Percentiles rank a stretch among this genome's conserved stretches.
Conservation (phyloP, 2,797 vertebrate species). For the Malacoctenus gilli region DNA sequence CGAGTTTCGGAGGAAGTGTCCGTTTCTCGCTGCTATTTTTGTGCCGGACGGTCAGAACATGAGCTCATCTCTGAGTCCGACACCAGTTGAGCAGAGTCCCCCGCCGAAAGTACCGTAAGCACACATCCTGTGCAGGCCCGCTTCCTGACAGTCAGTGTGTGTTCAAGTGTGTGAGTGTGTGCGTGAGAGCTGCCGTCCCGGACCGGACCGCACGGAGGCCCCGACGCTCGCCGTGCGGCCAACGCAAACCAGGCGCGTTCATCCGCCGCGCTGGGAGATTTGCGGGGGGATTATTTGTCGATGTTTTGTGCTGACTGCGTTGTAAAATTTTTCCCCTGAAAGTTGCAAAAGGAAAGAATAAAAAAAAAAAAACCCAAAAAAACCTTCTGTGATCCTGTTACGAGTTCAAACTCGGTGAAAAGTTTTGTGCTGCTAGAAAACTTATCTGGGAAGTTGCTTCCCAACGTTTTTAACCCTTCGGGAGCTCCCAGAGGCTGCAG, state of each 20-base stretch:
- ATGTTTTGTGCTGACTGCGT: slow-evolving; percentile 51
- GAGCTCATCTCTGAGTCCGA: slow-evolving; percentile 54
- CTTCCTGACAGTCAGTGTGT: slow-evolving; percentile 56
- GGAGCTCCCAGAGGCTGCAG: too few relatives aligned
- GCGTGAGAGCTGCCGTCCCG: slow-evolving; percentile 35
- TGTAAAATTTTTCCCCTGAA: slow-evolving; percentile 41
- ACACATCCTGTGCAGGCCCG: slow-evolving; percentile 58
- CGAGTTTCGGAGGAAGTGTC: slow-evolving; percentile 26
- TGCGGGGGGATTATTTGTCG: slow-evolving; percentile 62
- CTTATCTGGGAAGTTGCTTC: too few relatives aligned
- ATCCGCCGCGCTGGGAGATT: slow-evolving; percentile 43
- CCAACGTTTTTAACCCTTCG: too few relatives aligned
- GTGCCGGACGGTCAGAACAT: slow-evolving; percentile 36
- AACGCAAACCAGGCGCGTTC: slow-evolving; percentile 35
- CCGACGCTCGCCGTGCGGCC: slow-evolving; percentile 33
- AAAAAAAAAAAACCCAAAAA: too few relatives aligned
- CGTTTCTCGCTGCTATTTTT: slow-evolving; percentile 48
- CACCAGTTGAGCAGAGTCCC: slow-evolving; percentile 39
- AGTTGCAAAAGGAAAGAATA: slow-evolving; percentile 38
- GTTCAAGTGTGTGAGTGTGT: too few relatives aligned
- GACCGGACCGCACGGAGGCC: slow-evolving; percentile 23
- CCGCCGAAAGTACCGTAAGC: slow-evolving; percentile 31
- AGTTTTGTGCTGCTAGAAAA: too few relatives aligned
- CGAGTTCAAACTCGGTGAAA: slow-evolving; percentile 14
- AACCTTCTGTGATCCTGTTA: slow-evolving; percentile 40